Percentiles rank a stretch among this genome's conserved stretches.
Conservation (phyloP, 2,888 invertebrate species). For the Acheta domesticus region DNA sequence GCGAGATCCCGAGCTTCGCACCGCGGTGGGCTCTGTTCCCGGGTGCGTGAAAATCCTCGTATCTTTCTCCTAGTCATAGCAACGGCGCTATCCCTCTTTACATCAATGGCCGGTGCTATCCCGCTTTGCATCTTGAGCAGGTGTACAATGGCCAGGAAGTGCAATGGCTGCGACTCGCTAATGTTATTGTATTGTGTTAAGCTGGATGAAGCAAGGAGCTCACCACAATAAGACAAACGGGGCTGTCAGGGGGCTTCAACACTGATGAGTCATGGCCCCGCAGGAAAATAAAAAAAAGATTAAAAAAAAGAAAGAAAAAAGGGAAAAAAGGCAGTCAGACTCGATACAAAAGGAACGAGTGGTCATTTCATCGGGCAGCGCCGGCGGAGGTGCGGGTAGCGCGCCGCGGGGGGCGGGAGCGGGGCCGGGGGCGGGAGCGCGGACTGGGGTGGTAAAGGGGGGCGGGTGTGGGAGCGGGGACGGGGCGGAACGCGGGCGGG, state of each 20-base stretch:
- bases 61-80: neutral
- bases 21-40: neutral
- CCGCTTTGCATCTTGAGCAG: constrained; percentile 8
- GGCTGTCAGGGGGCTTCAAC: constrained; percentile 7
- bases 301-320: too few species aligned
- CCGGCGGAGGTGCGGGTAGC: neutral
- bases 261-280: constrained; percentile 18
- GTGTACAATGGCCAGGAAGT: constrained; percentile 10
- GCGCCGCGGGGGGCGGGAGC: neutral
- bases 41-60: neutral
- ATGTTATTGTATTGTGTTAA: constrained; percentile 18
- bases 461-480: too few species aligned
- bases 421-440: neutral
- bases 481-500: too few species aligned
- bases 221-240: constrained; percentile 18
- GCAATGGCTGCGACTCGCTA: constrained; percentile 2
- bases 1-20: neutral
- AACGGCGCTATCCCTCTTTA: constrained; percentile 7
- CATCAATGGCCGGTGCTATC: neutral
- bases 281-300: neutral
- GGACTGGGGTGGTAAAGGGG: too few species aligned
- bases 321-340: too few species aligned
- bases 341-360: constrained; percentile 18
- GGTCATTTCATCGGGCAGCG: neutral
- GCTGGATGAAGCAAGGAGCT: constrained; percentile 18